Percentiles rank a stretch among this genome's conserved stretches.
Conservation (phyloP, 2,888 invertebrate genomes). For the Nematopogon swammerdamellus region DNA sequence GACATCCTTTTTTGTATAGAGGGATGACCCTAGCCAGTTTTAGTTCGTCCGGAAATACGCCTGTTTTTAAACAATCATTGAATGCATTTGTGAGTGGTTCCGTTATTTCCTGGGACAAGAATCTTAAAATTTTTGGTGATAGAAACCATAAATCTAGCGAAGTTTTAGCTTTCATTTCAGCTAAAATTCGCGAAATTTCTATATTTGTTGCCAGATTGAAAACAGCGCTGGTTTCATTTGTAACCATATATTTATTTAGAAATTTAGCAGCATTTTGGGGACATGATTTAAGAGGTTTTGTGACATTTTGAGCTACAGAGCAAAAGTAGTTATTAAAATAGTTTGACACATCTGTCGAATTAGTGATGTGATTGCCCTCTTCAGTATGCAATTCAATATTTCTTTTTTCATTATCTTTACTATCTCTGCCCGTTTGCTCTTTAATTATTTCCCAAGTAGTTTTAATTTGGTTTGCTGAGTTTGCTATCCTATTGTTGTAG, state of each 20-base stretch:
- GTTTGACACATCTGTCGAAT: background rate
- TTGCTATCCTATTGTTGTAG: no score
- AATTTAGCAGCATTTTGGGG: no score
- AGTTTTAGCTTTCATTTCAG: background rate
- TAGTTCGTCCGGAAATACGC: slow-evolving; percentile 7
- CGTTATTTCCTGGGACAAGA: background rate
- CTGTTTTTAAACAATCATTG: slow-evolving; percentile 5
- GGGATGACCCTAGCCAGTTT: slow-evolving; percentile 9
- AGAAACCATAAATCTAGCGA: background rate
- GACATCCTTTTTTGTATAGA: slow-evolving; percentile 9
- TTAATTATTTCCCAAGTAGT: no score
- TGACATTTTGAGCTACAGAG: background rate
- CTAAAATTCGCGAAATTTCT: background rate
- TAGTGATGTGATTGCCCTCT: background rate
- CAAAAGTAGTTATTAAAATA: background rate
- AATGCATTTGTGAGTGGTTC: slow-evolving; percentile 6
- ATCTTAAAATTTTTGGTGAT: background rate
- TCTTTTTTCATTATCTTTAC: background rate
- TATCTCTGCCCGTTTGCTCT: background rate
- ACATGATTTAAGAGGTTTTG: background rate
- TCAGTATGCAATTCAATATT: background rate
- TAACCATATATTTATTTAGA: no score
- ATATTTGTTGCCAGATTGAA: no score
- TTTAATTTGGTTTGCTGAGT: no score
- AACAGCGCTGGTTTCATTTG: no score